phyloP scores from a whole-genome alignment of 2,888 invertebrate genomes.

The Carcina quercana region DNA sequence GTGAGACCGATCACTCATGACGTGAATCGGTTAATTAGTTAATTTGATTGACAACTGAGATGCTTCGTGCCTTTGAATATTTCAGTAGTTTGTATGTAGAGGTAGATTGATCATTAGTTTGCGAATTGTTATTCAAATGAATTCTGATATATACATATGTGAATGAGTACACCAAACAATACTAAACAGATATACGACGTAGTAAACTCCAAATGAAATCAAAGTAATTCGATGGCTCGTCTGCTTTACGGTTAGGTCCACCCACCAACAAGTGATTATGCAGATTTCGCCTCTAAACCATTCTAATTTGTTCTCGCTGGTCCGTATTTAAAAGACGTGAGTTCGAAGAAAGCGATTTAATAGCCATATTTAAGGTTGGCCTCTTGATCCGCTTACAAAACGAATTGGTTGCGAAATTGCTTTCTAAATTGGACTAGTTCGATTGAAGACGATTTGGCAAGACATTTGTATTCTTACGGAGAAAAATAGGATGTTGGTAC shows the following conservation, averaged over 20 bases:
- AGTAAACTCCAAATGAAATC: too few species aligned
- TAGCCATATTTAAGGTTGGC: constrained; percentile 63
- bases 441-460: constrained; percentile 71
- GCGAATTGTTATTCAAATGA: too few species aligned
- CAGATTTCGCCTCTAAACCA: constrained; percentile 30
- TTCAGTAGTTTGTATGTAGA: too few species aligned
- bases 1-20: too few species aligned
- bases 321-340: constrained; percentile 51
- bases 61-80: too few species aligned
- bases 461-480: constrained; percentile 70
- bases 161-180: too few species aligned
- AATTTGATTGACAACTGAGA: neutral
- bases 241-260: too few species aligned
- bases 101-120: too few species aligned
- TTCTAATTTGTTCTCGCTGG: constrained; percentile 45
- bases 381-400: constrained; percentile 69
- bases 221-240: too few species aligned
- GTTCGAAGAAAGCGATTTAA: constrained; percentile 56
- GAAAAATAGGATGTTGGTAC: constrained; percentile 64
- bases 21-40: neutral
- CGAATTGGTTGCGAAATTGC: constrained; percentile 72
- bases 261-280: too few species aligned
- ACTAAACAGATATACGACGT: too few species aligned
- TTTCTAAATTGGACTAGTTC: constrained; percentile 72
- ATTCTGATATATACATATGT: too few species aligned